Conservation (phyloP, 2,113 vertebrate genomes). For the Martes martes region DNA sequence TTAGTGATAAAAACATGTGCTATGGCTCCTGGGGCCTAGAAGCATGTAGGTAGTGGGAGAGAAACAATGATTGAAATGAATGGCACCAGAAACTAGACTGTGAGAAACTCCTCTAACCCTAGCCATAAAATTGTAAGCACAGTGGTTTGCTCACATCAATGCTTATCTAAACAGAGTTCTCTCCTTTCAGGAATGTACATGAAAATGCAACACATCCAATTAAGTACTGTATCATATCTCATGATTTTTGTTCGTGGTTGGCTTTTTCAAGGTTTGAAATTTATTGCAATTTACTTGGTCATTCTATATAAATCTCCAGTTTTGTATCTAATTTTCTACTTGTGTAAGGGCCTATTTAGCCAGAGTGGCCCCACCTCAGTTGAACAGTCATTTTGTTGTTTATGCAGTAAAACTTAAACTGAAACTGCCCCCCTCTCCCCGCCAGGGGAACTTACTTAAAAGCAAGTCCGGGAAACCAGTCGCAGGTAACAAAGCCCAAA, state of each 20-base stretch:
- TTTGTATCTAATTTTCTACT: not conserved
- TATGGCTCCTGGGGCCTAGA: not conserved
- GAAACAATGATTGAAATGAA: not conserved
- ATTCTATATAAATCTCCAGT: not conserved
- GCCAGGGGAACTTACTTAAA: too few species aligned
- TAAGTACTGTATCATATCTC: not conserved
- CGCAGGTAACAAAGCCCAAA: too few species aligned
- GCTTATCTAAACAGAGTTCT: not conserved
- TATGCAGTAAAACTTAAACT: too few species aligned
- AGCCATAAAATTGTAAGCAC: not conserved
- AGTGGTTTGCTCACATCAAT: not conserved
- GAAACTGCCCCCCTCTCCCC: too few species aligned
- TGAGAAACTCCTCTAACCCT: not conserved
- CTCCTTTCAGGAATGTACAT: not conserved
- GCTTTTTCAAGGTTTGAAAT: not conserved
- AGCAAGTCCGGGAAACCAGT: too few species aligned
- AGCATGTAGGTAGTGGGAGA: not conserved
- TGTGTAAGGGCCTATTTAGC: not conserved
- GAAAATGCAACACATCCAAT: not conserved
- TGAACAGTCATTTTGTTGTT: too few species aligned
- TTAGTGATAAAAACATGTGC: not conserved
- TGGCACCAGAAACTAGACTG: not conserved
- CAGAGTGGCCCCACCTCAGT: too few species aligned
- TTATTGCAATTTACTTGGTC: not conserved
- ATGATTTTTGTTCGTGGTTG: not conserved